phyloP scores from a whole-genome alignment of 2,113 vertebrate species.

The Mus pahari region DNA sequence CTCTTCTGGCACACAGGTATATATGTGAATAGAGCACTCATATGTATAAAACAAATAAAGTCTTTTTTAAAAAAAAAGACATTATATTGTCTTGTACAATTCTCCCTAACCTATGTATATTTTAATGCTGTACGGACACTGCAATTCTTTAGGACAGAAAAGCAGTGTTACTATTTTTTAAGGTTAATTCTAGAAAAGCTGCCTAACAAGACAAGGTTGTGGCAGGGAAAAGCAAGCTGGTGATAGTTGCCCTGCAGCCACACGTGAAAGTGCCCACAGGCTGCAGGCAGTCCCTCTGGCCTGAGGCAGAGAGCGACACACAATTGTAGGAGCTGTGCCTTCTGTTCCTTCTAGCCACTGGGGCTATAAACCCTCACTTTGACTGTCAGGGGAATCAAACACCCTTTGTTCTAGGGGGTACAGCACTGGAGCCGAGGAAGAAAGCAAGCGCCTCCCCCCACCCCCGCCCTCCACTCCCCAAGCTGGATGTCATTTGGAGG shows the following conservation, averaged over 20 bases:
- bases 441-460: not conserved
- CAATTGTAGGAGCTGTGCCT: not conserved
- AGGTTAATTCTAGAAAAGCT: not conserved
- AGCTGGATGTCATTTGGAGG: not conserved
- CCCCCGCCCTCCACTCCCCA: too few species aligned
- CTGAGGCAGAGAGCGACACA: not conserved
- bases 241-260: not conserved
- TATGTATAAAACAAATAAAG: too few species aligned
- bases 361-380: conserved; percentile 45
- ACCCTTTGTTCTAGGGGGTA: conserved; percentile 65
- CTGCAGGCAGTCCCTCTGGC: not conserved
- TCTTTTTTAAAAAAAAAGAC: not conserved
- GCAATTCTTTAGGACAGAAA: not conserved
- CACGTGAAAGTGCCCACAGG: conserved; percentile 1
- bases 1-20: too few species aligned
- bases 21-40: too few species aligned
- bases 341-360: conserved; percentile 39
- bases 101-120: not conserved
- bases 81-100: not conserved
- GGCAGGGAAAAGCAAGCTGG: not conserved
- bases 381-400: conserved; percentile 44
- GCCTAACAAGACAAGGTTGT: not conserved
- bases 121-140: not conserved
- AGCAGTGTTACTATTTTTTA: not conserved
- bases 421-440: conserved; percentile 28